Evolutionary conservation across 2,797 vertebrate genomes (phyloP).

Genomic region (Catostomus latipinnis): DNA sequence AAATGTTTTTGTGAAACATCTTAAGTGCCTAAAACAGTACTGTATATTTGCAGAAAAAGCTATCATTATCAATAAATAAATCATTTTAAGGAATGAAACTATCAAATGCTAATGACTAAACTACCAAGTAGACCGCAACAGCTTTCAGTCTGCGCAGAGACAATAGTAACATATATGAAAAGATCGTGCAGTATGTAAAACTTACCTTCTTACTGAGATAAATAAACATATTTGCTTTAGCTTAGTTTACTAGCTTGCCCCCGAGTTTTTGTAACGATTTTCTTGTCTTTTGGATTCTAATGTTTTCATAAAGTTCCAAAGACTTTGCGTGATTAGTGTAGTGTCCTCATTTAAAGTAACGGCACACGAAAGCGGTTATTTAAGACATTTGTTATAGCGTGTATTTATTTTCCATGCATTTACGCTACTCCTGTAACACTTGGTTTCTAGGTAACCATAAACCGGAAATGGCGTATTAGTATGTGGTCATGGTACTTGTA

Average conservation of each 20-base stretch:
- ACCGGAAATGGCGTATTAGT: conserved; percentile 60
- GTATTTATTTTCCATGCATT: neutral
- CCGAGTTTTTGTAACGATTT: neutral
- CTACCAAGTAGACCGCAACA: neutral
- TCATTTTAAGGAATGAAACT: neutral
- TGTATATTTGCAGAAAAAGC: neutral
- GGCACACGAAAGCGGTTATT: neutral
- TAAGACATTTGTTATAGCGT: neutral
- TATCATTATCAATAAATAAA: neutral
- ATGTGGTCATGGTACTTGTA: conserved; percentile 70
- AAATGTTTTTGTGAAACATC: no score
- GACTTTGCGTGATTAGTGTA: neutral
- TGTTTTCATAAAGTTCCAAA: neutral
- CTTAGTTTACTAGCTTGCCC: conserved; percentile 37
- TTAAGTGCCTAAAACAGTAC: no score
- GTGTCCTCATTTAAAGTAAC: neutral
- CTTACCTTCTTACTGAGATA: conserved; percentile 96
- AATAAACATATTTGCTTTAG: conserved; percentile 83
- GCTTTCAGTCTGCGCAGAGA: neutral
- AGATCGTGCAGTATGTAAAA: neutral
- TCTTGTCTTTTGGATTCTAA: neutral
- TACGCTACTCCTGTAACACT: conserved; percentile 15
- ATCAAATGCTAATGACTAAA: neutral
- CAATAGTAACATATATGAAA: neutral
- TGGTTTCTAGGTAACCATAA: conserved; percentile 78